Evolutionary conservation across 2,888 invertebrate species (phyloP), one percentile per base, ranked within the genome.

Genomic region (Helleia helle): DNA sequence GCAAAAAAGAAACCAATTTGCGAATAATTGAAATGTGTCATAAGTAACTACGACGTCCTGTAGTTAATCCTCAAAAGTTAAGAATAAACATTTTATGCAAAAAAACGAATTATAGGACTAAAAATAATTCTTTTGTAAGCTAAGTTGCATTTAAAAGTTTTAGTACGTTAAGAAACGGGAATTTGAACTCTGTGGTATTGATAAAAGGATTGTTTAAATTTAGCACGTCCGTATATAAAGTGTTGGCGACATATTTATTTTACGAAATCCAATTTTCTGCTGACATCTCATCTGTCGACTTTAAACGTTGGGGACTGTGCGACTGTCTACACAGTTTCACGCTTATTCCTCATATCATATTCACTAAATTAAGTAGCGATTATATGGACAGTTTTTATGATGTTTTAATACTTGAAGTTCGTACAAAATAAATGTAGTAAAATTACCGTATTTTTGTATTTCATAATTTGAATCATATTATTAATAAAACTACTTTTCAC

Each of bases 191-290:
- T 74, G 59, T 50, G 0, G 0, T 14, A 9, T 1, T 0, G 0
- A 0, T 1, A 34, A 48, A 65, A 48, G 54, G 59, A 56, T 46
- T 46, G 46, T 46, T 64, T 64, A 70, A 25, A 44, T 25, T 6
- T 27, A 44, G 40, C 44, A 14, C 17, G 34, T 41, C 43, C 58
- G 65, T 65, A 70, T 68, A 70, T 67, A 68, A 72, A 70, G 68
- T 66, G 65, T 69, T 71, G 69, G 70, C 68, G 80, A 81, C 81
- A 81, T 81, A 80, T 84, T 84, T 84, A 84, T 83, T 83, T 81
- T 80, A 74, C 77, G 62, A 80, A 84, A 84, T 84, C 84, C 84
- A 83, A 84, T 84, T 84, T 84, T 83, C 81, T 81, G 81, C 81
- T 74, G 84, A 81, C 84, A 76, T 80, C 71, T 81, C 79, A 80